phyloP scores from a whole-genome alignment of 2,113 vertebrate genomes.

The Heterocephalus glaber region DNA sequence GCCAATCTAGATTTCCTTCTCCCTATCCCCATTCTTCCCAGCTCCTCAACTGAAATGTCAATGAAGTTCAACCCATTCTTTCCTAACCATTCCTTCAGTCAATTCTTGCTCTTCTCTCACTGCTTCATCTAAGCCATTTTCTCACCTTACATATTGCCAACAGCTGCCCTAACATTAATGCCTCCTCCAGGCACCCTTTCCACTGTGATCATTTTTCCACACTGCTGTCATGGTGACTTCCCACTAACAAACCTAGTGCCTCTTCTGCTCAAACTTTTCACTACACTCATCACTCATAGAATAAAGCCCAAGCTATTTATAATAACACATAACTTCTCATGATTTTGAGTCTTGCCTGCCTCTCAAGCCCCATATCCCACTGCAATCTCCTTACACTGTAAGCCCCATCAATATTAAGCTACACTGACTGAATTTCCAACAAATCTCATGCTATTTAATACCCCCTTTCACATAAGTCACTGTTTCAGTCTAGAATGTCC shows the following conservation, averaged over 20 bases:
- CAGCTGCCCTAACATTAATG: neutral
- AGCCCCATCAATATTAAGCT: slow-evolving; percentile 5
- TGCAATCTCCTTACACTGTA: neutral
- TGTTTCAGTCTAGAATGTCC: slow-evolving; percentile 39
- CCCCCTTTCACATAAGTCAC: slow-evolving; percentile 28
- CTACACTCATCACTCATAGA: neutral
- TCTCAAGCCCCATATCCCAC: slow-evolving; percentile 44
- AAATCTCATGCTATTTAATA: neutral
- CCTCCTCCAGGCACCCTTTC: slow-evolving; percentile 22
- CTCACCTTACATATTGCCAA: neutral
- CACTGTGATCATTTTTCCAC: neutral
- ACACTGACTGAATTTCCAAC: slow-evolving; percentile 18
- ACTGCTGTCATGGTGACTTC: slow-evolving; percentile 9
- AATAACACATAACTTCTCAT: neutral
- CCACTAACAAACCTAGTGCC: slow-evolving; percentile 15
- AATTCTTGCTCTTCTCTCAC: neutral
- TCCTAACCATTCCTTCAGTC: neutral
- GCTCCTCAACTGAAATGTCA: neutral
- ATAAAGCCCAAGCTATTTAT: neutral
- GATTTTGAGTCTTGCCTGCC: neutral
- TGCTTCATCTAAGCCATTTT: neutral
- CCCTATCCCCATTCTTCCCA: neutral
- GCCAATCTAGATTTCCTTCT: neutral
- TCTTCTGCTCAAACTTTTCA: slow-evolving; percentile 49
- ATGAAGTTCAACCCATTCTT: neutral